These are phyloP conservation scores for Scartelaos histophorus DNA, from an alignment of 2,113 vertebrate species.

Conservation along the genomic window DNA sequence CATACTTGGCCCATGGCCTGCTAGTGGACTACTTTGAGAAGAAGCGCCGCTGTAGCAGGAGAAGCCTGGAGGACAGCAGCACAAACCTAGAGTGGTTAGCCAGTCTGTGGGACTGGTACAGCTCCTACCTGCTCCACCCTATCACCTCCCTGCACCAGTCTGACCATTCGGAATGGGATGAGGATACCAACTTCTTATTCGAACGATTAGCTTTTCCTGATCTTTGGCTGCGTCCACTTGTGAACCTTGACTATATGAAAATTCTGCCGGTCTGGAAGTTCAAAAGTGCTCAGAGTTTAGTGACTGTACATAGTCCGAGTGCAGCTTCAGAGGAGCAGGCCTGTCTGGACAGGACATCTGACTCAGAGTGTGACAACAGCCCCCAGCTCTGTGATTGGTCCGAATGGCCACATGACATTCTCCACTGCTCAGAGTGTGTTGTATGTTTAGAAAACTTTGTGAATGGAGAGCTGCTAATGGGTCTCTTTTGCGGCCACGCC, in stretches of 20 bases:
- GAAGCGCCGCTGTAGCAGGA: slow-evolving; percentile 84
- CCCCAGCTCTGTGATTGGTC: slow-evolving; percentile 79
- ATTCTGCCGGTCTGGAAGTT: slow-evolving; percentile 90
- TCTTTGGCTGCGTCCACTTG: slow-evolving; percentile 93
- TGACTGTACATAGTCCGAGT: background rate
- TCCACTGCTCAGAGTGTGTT: slow-evolving; percentile 93
- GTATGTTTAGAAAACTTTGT: slow-evolving; percentile 95
- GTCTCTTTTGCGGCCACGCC: slow-evolving; percentile 91
- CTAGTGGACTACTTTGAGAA: slow-evolving; percentile 97
- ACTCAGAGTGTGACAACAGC: background rate
- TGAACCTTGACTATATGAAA: slow-evolving; percentile 94
- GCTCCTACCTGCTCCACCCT: slow-evolving; percentile 92
- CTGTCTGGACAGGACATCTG: slow-evolving; percentile 1
- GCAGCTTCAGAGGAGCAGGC: background rate
- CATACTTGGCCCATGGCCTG: slow-evolving; percentile 91
- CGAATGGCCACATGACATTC: slow-evolving; percentile 82
- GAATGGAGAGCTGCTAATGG: slow-evolving; percentile 85
- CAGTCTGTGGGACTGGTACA: slow-evolving; percentile 98
- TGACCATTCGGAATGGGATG: slow-evolving; percentile 92
- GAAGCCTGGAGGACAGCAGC: slow-evolving; percentile 84
- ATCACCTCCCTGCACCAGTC: slow-evolving; percentile 90
- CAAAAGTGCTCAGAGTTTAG: slow-evolving; percentile 55
- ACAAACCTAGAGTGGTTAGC: slow-evolving; percentile 97
- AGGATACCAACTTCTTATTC: slow-evolving; percentile 88
- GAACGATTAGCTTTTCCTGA: slow-evolving; percentile 93